Conservation (phyloP, 2,888 invertebrate genomes). For the Ochropleura plecta region DNA sequence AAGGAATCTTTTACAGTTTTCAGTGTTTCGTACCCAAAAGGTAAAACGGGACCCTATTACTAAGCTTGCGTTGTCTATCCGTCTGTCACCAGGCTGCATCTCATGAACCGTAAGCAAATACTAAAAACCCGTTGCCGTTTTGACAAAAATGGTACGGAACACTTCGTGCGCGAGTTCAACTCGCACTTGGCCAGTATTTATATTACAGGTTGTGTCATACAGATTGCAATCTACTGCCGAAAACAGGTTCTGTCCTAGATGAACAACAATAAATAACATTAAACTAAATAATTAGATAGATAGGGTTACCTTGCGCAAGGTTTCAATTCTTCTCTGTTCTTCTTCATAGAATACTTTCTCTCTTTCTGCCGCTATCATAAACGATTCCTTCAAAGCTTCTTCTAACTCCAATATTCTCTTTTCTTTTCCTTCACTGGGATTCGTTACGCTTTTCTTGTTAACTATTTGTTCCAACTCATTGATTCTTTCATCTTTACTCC, state of each 20-base stretch:
- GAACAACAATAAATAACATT: background rate
- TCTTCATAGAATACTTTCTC: slow-evolving; percentile 92
- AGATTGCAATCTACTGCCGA: background rate
- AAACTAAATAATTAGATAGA: background rate
- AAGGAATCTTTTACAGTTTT: background rate
- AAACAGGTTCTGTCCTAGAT: background rate
- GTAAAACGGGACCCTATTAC: too few relatives aligned
- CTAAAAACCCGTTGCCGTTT: too few relatives aligned
- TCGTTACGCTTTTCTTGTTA: slow-evolving; percentile 86
- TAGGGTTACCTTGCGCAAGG: slow-evolving; percentile 91
- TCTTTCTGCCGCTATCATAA: slow-evolving; percentile 92
- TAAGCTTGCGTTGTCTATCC: too few relatives aligned
- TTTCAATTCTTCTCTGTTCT: slow-evolving; percentile 91
- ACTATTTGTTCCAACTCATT: slow-evolving; percentile 94
- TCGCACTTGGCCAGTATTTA: too few relatives aligned
- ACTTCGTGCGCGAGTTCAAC: too few relatives aligned
- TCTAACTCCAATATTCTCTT: slow-evolving; percentile 94
- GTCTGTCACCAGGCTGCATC: too few relatives aligned
- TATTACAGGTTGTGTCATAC: background rate
- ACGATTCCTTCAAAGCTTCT: slow-evolving; percentile 95
- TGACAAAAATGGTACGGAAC: too few relatives aligned
- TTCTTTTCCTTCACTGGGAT: slow-evolving; percentile 83
- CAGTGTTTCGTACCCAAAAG: background rate
- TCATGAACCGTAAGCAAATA: too few relatives aligned
- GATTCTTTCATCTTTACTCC: slow-evolving; percentile 92